Conservation (phyloP, 2,888 invertebrate genomes). For the Orthosia cruda region DNA sequence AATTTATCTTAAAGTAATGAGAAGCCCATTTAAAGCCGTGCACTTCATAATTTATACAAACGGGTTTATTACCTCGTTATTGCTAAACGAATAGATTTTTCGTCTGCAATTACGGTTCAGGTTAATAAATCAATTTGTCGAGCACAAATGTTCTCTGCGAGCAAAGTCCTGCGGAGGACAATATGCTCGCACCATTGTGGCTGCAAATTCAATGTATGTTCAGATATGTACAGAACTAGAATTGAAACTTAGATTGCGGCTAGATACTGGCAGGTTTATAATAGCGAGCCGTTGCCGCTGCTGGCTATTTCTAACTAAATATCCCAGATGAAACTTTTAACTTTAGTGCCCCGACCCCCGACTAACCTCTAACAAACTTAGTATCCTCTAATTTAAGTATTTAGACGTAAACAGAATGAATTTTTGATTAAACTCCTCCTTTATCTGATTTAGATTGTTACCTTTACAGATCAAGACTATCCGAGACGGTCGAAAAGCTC, state of each 20-base stretch:
- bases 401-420: constrained; percentile 7
- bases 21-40: constrained; percentile 48
- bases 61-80: constrained; percentile 62
- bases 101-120: constrained; percentile 70
- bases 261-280: constrained; percentile 77
- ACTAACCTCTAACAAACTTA: constrained; percentile 25
- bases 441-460: constrained; percentile 17
- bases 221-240: constrained; percentile 83
- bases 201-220: constrained; percentile 86
- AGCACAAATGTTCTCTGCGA: constrained; percentile 75
- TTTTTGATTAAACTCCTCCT: constrained; percentile 14
- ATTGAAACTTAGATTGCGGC: constrained; percentile 85
- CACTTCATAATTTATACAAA: constrained; percentile 59
- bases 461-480: not conserved
- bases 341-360: constrained; percentile 11
- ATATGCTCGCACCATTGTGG: constrained; percentile 80
- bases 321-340: constrained; percentile 49
- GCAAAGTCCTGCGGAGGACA: constrained; percentile 79
- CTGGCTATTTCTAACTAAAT: constrained; percentile 56
- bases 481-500: not conserved
- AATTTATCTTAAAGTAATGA: constrained; percentile 50
- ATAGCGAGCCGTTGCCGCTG: constrained; percentile 65
- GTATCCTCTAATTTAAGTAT: constrained; percentile 26
- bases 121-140: constrained; percentile 84
- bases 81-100: constrained; percentile 71